A percentile compares a stretch with the other conserved stretches of the same genome.
These are phyloP conservation scores for Dipodomys spectabilis DNA, from an alignment of 2,113 vertebrate species.

Conservation along the genomic window DNA sequence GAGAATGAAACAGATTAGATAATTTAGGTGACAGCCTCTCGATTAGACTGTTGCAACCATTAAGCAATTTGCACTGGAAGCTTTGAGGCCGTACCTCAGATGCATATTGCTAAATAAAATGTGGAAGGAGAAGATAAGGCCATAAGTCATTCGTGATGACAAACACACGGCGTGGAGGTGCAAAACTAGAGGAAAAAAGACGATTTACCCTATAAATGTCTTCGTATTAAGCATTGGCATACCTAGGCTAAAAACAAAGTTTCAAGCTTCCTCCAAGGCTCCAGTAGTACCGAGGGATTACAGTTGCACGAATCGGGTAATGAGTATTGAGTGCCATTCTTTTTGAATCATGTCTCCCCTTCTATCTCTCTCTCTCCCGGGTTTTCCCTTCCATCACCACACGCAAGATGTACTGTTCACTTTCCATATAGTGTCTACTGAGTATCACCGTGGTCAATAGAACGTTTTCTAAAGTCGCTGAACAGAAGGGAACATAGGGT, in stretches of 20 bases:
- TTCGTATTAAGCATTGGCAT: background rate
- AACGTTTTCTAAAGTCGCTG: background rate
- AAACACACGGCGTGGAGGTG: background rate
- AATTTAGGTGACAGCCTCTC: background rate
- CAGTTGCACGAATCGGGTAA: too few species aligned
- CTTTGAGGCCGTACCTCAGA: background rate
- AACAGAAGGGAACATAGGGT: background rate
- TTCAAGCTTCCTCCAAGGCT: background rate
- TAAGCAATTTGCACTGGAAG: constrained; percentile 32
- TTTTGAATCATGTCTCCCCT: too few species aligned
- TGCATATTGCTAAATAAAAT: background rate
- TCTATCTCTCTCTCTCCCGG: too few species aligned
- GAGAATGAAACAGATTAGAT: background rate
- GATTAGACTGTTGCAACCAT: background rate
- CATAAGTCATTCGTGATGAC: background rate
- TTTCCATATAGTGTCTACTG: too few species aligned
- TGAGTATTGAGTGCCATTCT: too few species aligned
- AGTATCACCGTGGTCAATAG: too few species aligned
- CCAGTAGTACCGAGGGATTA: background rate
- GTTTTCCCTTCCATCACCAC: too few species aligned
- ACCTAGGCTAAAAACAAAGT: background rate
- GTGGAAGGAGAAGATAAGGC: constrained; percentile 6
- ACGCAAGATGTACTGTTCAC: too few species aligned
- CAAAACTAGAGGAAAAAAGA: background rate
- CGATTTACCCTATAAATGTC: background rate